Evolutionary conservation across 2,113 vertebrate genomes (phyloP), one percentile per base, ranked within the genome.

Genomic region (Muntiacus reevesi): DNA sequence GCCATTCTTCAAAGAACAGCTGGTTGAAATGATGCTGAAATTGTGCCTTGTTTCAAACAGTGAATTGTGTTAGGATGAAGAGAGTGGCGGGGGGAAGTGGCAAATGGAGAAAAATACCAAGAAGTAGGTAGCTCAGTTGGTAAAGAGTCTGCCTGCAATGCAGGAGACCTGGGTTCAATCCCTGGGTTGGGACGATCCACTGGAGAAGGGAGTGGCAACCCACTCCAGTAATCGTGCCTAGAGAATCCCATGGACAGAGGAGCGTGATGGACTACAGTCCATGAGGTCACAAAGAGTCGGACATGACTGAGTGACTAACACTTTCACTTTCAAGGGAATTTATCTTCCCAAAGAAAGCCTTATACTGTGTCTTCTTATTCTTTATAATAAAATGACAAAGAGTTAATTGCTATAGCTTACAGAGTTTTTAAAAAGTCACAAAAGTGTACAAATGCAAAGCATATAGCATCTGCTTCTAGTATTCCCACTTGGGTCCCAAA

Each of bases 81-180:
- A 11, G 3, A 3, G 15, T 9, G 7, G 23, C 0, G 47, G 36
- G 33, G 2, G 3, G 0, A 23, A 36, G 21, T 3, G 1, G 54
- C 14, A 13, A 67, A 55, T 6, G 5, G 27, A 78, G 19, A 45
- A 40, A 76, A 78, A 50, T 9, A 30, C 28, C 45, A 43, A 47
- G 15, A 57, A n/a, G 19, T 13, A 36, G 36, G 67, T 40, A 21
- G n/a, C 67, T 74, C 67, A 40, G 67, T 40, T 74, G 67, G 67
- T 40, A 25, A 40, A 40, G 36, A 23, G 67, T 74, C 67, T 25
- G 67, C 67, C n/a, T 2, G 10, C 67, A 74, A 40, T 74, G 36
- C 0, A 0, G 67, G 36, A 74, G 67, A 74, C 67, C n/a, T 1
- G 0, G 19, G 19, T 74, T 40, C 19, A 74, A 3, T 23, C 67